These are phyloP conservation scores for Plestiodon gilberti DNA, from an alignment of 2,113 vertebrate species.

Conservation along the genomic window DNA sequence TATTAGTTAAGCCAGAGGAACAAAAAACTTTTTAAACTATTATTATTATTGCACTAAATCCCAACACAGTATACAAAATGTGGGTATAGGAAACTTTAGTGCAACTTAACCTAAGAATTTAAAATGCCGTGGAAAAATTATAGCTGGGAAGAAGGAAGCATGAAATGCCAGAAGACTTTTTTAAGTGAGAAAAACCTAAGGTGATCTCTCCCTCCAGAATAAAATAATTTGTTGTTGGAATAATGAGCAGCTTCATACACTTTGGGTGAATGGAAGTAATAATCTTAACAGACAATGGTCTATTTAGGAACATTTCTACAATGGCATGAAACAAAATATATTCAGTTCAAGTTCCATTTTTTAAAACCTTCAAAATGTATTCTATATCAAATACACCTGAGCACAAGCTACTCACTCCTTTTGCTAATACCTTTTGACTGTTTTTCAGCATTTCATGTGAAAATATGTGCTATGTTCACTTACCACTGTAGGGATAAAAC, in stretches of 20 bases:
- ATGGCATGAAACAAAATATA: accelerated
- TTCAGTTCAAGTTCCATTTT: no score
- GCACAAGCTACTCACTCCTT: no score
- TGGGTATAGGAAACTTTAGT: conserved; percentile 49
- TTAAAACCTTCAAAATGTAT: background rate
- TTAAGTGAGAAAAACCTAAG: conserved; percentile 48
- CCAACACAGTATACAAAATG: conserved; percentile 40
- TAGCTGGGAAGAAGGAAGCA: conserved; percentile 30
- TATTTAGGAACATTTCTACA: conserved; percentile 18
- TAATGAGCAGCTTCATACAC: conserved; percentile 41
- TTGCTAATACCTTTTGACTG: background rate
- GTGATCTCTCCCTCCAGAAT: conserved; percentile 28
- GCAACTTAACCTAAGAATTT: conserved; percentile 44
- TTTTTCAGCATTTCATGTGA: no score
- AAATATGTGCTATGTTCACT: no score
- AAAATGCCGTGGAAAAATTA: conserved; percentile 36
- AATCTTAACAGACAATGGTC: background rate
- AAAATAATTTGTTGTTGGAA: conserved; percentile 48
- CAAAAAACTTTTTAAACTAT: conserved; percentile 34
- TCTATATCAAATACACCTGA: background rate
- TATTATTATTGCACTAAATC: conserved; percentile 40
- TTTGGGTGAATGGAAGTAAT: conserved; percentile 41
- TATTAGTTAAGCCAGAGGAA: conserved; percentile 62
- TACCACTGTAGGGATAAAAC: no score
- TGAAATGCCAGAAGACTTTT: conserved; percentile 52